Percentiles rank a stretch among this genome's conserved stretches.
Evolutionary conservation across 2,113 vertebrate species (phyloP).

Genomic region (Phyllopteryx taeniolatus): DNA sequence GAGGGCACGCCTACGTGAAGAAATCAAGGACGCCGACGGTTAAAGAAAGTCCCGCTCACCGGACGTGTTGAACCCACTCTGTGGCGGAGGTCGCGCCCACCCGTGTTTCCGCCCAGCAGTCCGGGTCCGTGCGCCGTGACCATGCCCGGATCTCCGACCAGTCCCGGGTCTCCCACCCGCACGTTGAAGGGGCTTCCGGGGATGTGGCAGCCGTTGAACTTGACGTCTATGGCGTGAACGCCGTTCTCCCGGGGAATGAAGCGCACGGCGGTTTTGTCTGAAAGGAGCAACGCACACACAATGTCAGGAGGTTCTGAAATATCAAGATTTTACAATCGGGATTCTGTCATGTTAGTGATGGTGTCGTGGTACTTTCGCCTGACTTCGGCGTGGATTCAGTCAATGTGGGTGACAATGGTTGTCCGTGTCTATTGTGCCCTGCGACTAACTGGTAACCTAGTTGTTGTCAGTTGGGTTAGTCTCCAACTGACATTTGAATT

Average conservation of each 20-base stretch:
- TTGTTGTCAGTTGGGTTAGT: too few relatives aligned
- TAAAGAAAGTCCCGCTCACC: neutral
- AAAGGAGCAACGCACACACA: conserved; percentile 2
- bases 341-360: neutral
- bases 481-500: too few relatives aligned
- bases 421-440: too few relatives aligned
- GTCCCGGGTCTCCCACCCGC: conserved; percentile 88
- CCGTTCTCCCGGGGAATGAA: conserved; percentile 96
- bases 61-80: neutral
- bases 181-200: conserved; percentile 96
- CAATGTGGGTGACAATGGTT: too few relatives aligned
- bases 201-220: conserved; percentile 92
- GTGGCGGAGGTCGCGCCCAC: conserved; percentile 53
- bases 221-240: conserved; percentile 91
- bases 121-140: conserved; percentile 89
- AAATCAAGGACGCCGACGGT: neutral
- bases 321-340: neutral
- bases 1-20: conserved; percentile 77
- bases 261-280: conserved; percentile 88
- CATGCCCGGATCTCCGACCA: conserved; percentile 87
- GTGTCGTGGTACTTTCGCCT: too few relatives aligned
- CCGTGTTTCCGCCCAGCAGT: conserved; percentile 89
- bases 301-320: neutral
- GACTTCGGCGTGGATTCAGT: too few relatives aligned
- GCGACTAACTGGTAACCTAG: too few relatives aligned